Conservation (phyloP, 2,113 vertebrate species). For the Microtus montanus region DNA sequence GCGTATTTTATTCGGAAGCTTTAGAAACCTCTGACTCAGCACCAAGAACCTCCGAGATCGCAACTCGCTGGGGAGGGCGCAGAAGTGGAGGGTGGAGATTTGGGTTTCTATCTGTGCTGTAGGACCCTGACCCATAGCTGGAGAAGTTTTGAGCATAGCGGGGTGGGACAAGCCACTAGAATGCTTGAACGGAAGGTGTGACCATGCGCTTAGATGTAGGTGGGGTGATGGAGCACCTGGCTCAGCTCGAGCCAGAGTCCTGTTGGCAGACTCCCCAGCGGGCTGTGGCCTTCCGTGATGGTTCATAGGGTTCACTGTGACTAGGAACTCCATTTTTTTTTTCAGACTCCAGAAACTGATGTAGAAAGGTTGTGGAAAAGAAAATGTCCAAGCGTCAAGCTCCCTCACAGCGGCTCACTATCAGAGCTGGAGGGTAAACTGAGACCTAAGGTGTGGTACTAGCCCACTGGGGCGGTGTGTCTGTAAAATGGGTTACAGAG, state of each 20-base stretch:
- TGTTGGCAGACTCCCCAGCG: neutral
- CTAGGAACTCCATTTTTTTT: neutral
- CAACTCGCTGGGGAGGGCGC: neutral
- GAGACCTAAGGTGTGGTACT: neutral
- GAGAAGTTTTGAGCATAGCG: neutral
- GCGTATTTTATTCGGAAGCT: conserved; percentile 13
- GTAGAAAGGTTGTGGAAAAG: neutral
- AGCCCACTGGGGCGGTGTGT: neutral
- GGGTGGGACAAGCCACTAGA: neutral
- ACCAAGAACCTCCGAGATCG: neutral
- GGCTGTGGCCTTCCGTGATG: neutral
- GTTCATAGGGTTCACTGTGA: neutral
- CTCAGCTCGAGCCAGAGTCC: neutral
- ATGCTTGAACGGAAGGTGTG: neutral
- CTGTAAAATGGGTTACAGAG: neutral
- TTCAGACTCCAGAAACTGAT: neutral
- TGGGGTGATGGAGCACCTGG: neutral
- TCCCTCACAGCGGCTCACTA: neutral
- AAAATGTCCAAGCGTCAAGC: neutral
- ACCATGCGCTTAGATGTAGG: neutral
- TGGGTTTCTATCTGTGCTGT: neutral
- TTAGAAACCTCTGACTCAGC: conserved; percentile 71
- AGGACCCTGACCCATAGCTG: neutral
- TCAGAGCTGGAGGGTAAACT: neutral
- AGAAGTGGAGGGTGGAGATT: neutral